These are phyloP conservation scores for Lucinisca nassula DNA, from an alignment of 2,888 invertebrate species.

Conservation along the genomic window DNA sequence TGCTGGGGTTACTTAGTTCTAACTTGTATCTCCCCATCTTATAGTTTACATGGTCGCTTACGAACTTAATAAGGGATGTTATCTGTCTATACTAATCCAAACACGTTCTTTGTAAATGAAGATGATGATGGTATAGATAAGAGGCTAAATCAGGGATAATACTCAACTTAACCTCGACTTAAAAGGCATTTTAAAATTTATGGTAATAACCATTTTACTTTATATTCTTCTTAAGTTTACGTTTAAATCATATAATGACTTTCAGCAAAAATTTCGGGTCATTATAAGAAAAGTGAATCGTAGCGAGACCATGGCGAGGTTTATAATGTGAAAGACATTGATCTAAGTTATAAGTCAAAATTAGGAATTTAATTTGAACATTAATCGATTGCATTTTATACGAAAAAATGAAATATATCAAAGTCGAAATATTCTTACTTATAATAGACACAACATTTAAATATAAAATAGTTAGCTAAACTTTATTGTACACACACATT, in stretches of 20 bases:
- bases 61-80: neutral
- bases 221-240: conserved; percentile 32
- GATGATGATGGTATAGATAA: conserved; percentile 11
- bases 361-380: no score
- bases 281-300: neutral
- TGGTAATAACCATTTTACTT: conserved; percentile 51
- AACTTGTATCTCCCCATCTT: neutral
- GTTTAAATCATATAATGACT: conserved; percentile 42
- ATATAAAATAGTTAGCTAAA: no score
- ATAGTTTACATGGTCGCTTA: neutral
- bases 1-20: neutral
- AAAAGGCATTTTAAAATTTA: conserved; percentile 36
- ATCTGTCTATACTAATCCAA: conserved; percentile 12
- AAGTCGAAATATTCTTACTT: no score
- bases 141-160: conserved; percentile 51
- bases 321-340: no score
- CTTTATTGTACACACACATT: no score
- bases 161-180: conserved; percentile 33
- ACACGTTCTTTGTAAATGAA: neutral
- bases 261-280: conserved; percentile 44
- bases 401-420: no score
- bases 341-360: no score
- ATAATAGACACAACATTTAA: no score
- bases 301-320: no score
- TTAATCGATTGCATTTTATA: no score